Base-by-base conservation (phyloP, 2,113 vertebrate species). In the Daubentonia madagascariensis region DNA sequence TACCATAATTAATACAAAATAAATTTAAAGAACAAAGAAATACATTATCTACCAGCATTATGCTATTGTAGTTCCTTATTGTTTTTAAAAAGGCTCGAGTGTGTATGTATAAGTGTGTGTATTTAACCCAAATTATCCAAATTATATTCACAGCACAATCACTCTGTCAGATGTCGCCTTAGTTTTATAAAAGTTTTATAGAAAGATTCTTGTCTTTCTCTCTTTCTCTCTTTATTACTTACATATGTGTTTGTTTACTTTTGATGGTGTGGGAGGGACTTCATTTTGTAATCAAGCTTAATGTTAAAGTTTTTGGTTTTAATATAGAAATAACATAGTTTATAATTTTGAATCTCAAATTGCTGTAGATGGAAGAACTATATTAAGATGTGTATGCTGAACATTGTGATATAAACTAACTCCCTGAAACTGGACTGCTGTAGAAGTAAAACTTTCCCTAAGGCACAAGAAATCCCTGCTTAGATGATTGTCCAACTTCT, bases 401-500 rank as follows among this genome's bases (percentile, higher is more conserved):
- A 94, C 96, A 76, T 17, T 2, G 67, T 93, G 79, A 84, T 45
- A 94, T 54, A 93, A 91, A 81, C 76, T 67, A 92, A 61, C 57
- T 91, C 45, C 23, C 14, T 85, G 30, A 52, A 91, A 78, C 23
- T 80, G 78, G 40, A 89, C 79, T 40, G 9, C 68, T 67, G 45
- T 20, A 70, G 35, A 97, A 84, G 52, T n/a, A 86, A 84, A 68
- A 40, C 23, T 95, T 93, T 63, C 84, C 22, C 54, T 52, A 50
- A 89, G n/a, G 40, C 43, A 14, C 16, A 40, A 45, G 37, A 76
- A 91, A 63, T 57, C 54, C 28, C 52, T 81, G 79, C 92, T 40
- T 88, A 95, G 70, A 84, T 92, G 67, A 97, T 22, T 90, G 45
- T 8, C 52, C 85, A 45, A 63, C 48, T 96, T 89, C 96, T 97